These are phyloP conservation scores for Drosophila guanche DNA, from an alignment of 1,140 invertebrate species.

Conservation along the genomic window DNA sequence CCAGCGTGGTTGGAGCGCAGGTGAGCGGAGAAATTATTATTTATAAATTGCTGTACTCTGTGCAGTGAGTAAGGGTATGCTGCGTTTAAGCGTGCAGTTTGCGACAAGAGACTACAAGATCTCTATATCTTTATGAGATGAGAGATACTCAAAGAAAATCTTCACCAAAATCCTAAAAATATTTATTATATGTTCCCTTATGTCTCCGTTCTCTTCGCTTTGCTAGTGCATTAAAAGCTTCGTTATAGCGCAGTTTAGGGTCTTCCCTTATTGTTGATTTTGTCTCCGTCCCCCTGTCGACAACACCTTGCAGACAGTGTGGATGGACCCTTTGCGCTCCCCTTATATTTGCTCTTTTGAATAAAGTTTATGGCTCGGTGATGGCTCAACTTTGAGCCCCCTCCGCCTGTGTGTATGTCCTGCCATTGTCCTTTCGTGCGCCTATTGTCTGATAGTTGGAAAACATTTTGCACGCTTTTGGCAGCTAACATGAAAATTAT, in stretches of 20 bases:
- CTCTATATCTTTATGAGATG: no score
- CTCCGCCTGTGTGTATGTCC: not conserved
- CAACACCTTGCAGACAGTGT: not conserved
- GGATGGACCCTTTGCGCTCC: not conserved
- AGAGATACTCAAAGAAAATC: no score
- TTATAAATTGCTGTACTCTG: slow-evolving; percentile 16
- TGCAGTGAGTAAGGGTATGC: no score
- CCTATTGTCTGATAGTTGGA: slow-evolving; percentile 44
- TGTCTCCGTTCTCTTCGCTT: no score
- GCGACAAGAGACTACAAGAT: no score
- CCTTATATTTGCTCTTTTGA: slow-evolving; percentile 14
- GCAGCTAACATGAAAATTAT: slow-evolving; percentile 38
- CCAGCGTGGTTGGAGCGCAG: not conserved
- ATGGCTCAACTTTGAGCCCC: not conserved
- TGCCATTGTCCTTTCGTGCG: slow-evolving; percentile 19
- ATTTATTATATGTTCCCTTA: no score
- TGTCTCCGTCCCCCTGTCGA: not conserved
- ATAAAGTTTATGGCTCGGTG: slow-evolving; percentile 13
- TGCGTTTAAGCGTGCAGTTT: no score
- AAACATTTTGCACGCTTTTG: slow-evolving; percentile 42
- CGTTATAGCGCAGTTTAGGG: no score
- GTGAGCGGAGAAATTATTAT: slow-evolving; percentile 28
- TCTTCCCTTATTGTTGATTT: slow-evolving; percentile 9
- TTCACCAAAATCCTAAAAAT: no score
- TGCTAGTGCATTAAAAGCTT: no score